Conservation (phyloP, 1,140 invertebrate species). For the Tyrophagus putrescentiae region DNA sequence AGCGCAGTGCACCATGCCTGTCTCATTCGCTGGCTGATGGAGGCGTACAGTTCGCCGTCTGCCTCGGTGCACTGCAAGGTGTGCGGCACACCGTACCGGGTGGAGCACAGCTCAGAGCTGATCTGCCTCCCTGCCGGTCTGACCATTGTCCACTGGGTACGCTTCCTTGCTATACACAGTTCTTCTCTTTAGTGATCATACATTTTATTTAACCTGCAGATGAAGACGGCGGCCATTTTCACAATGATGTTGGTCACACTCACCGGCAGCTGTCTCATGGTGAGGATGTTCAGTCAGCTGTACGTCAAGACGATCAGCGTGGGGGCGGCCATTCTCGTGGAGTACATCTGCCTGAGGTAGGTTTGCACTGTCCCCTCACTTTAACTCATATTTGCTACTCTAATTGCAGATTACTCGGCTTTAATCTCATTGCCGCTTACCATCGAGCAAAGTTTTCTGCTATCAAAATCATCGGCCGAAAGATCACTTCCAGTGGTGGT, state of each 20-base stretch:
- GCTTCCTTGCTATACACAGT: no score
- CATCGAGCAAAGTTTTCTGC: slow-evolving; percentile 72
- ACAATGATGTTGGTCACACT: slow-evolving; percentile 53
- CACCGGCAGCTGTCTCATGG: slow-evolving; percentile 59
- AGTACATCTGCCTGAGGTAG: slow-evolving; percentile 67
- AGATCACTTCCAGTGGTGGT: no score
- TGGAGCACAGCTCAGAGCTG: slow-evolving; percentile 48
- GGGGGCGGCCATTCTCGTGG: slow-evolving; percentile 58
- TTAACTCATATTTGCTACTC: slow-evolving; percentile 18
- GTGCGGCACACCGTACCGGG: slow-evolving; percentile 50
- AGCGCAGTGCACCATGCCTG: slow-evolving; percentile 80
- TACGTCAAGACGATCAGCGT: slow-evolving; percentile 59
- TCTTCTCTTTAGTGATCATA: no score
- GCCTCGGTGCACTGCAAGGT: slow-evolving; percentile 60
- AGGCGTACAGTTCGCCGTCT: slow-evolving; percentile 44
- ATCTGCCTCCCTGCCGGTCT: slow-evolving; percentile 37
- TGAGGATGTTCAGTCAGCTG: slow-evolving; percentile 59
- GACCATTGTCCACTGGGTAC: slow-evolving; percentile 62
- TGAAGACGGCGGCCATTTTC: slow-evolving; percentile 49
- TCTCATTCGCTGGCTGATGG: slow-evolving; percentile 69
- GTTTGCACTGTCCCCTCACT: slow-evolving; percentile 18
- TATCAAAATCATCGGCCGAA: slow-evolving; percentile 52
- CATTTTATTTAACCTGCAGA: no score
- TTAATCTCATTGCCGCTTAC: slow-evolving; percentile 68
- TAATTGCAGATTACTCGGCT: slow-evolving; percentile 51